Conservation (phyloP, 2,113 vertebrate genomes). For the Peromyscus maniculatus region DNA sequence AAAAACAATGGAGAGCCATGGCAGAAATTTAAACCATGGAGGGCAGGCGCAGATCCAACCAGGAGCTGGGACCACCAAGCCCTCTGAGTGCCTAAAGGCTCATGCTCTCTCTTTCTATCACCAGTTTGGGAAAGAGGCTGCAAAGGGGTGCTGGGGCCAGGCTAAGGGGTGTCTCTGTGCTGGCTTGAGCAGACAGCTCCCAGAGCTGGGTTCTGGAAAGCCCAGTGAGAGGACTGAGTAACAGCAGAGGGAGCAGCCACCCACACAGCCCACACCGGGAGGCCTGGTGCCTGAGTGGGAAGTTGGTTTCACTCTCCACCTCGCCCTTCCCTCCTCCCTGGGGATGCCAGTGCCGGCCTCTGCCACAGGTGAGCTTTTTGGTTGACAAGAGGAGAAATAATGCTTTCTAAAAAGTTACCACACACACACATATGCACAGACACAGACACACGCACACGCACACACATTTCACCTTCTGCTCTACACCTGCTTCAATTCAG, state of each 20-base stretch:
- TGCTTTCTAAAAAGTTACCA: neutral
- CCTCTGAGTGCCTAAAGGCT: neutral
- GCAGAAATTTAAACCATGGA: neutral
- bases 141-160: neutral
- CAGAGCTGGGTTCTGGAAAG: neutral
- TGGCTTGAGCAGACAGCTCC: too few species aligned
- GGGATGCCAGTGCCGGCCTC: neutral
- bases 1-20: rapidly evolving
- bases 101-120: neutral
- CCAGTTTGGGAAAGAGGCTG: neutral
- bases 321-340: neutral
- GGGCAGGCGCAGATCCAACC: rapidly evolving
- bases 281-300: neutral
- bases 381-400: neutral
- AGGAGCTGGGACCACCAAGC: neutral
- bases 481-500: neutral
- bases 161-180: too few species aligned
- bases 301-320: conserved; percentile 54
- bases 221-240: neutral
- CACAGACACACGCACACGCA: neutral
- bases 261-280: neutral
- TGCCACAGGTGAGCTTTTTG: neutral
- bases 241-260: neutral
- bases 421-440: neutral
- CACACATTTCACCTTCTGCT: neutral